Evolutionary conservation across 2,113 vertebrate species (phyloP).

Genomic region (Myrmecophaga tridactyla): DNA sequence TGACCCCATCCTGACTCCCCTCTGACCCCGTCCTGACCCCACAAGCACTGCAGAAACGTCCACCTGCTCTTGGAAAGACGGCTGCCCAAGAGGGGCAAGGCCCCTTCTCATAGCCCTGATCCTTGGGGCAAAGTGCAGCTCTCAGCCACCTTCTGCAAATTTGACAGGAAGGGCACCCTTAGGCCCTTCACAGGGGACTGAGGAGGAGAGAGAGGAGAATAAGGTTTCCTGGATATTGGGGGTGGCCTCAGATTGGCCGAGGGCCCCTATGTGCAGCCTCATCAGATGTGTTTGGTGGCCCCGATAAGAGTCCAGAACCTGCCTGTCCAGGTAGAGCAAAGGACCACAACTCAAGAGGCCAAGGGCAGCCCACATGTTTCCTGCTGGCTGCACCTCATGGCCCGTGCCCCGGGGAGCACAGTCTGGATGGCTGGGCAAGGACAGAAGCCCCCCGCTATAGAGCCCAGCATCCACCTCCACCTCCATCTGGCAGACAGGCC

Average conservation of each 20-base stretch:
- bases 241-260: not conserved
- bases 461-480: rapidly evolving
- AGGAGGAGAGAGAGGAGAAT: not conserved
- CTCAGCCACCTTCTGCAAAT: not conserved
- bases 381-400: rapidly evolving
- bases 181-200: rapidly evolving
- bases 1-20: too few species aligned
- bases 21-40: too few species aligned
- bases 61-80: not conserved
- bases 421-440: too few species aligned
- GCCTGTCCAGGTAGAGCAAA: not conserved
- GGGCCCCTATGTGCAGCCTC: not conserved
- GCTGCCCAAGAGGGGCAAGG: not conserved
- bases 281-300: not conserved
- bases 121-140: rapidly evolving
- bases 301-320: not conserved
- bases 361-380: rapidly evolving
- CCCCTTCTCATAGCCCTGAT: rapidly evolving
- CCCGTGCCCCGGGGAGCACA: not conserved
- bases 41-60: not conserved
- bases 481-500: not conserved
- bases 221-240: not conserved
- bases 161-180: not conserved
- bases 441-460: too few species aligned
- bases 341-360: rapidly evolving